These are phyloP conservation scores for Agonum fuliginosum DNA, from an alignment of 2,888 invertebrate species.

Conservation along the genomic window DNA sequence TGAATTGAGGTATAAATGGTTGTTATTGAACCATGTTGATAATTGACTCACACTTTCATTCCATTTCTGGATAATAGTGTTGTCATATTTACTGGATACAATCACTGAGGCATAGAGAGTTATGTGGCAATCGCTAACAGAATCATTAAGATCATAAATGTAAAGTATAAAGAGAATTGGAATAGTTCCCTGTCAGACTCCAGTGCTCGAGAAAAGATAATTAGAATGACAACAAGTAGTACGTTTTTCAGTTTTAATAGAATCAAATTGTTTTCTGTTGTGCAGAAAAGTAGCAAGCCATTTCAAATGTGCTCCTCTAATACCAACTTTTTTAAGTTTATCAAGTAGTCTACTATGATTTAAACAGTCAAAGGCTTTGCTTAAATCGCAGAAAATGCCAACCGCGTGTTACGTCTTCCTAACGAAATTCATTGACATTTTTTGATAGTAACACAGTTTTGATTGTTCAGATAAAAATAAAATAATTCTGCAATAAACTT, in stretches of 20 bases:
- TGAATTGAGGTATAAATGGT: not conserved
- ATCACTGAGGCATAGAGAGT: not conserved
- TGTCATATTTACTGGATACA: not conserved
- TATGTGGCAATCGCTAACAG: not conserved
- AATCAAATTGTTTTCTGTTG: not conserved
- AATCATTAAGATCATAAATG: not conserved
- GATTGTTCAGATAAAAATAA: no score
- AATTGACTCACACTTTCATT: not conserved
- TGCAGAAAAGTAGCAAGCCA: not conserved
- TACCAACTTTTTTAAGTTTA: not conserved
- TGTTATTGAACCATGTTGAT: not conserved
- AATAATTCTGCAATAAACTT: no score
- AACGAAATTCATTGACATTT: no score
- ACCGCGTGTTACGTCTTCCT: no score
- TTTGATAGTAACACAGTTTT: no score
- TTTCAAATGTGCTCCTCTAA: not conserved
- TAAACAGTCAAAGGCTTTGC: not conserved
- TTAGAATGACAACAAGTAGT: not conserved
- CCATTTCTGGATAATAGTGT: not conserved
- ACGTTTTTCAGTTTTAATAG: not conserved
- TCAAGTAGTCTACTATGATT: not conserved
- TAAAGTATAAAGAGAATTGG: not conserved
- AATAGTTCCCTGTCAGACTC: not conserved
- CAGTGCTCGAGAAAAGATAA: not conserved
- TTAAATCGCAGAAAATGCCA: not conserved